Percentiles rank a stretch among this genome's conserved stretches.
phyloP scores from a whole-genome alignment of 37 sponge, comb jelly and placozoan species.

The Tethya wilhelma region DNA sequence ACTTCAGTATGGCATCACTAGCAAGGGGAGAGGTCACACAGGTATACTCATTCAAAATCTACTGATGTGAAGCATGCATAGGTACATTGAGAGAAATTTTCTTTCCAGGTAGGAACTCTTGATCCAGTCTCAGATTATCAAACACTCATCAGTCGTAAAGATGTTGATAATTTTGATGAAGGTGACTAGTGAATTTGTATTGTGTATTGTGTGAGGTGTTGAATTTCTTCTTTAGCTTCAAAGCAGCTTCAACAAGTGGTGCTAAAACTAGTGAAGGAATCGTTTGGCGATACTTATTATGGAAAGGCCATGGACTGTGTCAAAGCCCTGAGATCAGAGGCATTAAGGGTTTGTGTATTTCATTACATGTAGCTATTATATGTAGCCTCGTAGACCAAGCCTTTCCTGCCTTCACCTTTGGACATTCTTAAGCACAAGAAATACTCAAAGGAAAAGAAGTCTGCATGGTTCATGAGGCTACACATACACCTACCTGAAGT shows the following conservation, averaged over 20 bases:
- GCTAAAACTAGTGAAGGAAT: slow-evolving; percentile 76
- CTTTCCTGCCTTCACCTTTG: too few species aligned
- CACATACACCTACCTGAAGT: not conserved
- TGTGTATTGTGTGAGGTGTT: not conserved
- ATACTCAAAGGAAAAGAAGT: too few species aligned
- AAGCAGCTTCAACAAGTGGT: slow-evolving; percentile 75
- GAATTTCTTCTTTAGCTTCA: slow-evolving; percentile 42
- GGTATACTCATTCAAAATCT: slow-evolving; percentile 26
- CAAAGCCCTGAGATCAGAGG: slow-evolving; percentile 55
- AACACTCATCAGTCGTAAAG: slow-evolving; percentile 38
- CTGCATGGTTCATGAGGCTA: too few species aligned
- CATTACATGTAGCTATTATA: not conserved
- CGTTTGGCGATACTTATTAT: slow-evolving; percentile 78
- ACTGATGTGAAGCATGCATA: not conserved
- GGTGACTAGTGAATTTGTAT: slow-evolving; percentile 13
- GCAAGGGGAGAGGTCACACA: slow-evolving; percentile 76
- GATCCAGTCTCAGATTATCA: slow-evolving; percentile 85
- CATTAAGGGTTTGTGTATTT: slow-evolving; percentile 52
- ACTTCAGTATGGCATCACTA: slow-evolving; percentile 83
- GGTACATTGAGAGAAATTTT: not conserved
- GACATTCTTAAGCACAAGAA: too few species aligned
- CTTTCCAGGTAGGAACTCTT: slow-evolving; percentile 78
- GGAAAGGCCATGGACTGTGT: slow-evolving; percentile 83
- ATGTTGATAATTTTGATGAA: slow-evolving; percentile 37
- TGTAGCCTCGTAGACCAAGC: too few species aligned